A percentile compares a stretch with the other conserved stretches of the same genome.
Evolutionary conservation across 2,113 vertebrate genomes (phyloP).

Genomic region (Nibea coibor): DNA sequence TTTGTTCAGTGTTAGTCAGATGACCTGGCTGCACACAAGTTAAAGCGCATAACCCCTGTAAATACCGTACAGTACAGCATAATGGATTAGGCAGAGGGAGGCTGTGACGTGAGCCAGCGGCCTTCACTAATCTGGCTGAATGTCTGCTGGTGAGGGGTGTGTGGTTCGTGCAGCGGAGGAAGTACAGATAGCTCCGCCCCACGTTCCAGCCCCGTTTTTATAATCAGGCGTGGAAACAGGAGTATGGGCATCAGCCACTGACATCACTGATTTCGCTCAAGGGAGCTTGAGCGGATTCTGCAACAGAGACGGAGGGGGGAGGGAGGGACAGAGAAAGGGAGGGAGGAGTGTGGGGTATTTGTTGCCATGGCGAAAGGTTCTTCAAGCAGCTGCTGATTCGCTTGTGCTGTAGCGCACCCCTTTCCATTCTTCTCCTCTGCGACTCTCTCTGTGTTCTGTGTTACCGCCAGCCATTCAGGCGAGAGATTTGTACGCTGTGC

Average conservation of each 20-base stretch:
- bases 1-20: not conserved
- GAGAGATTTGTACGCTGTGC: slow-evolving; percentile 90
- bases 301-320: slow-evolving; percentile 43
- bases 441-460: slow-evolving; percentile 48
- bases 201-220: slow-evolving; percentile 46
- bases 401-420: slow-evolving; percentile 82
- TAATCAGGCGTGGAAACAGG: slow-evolving; percentile 52
- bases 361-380: slow-evolving; percentile 96
- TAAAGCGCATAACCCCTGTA: slow-evolving; percentile 58
- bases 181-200: slow-evolving; percentile 44
- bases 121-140: slow-evolving; percentile 71
- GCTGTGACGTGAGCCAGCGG: slow-evolving; percentile 69
- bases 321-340: slow-evolving; percentile 63
- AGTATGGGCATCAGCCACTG: slow-evolving; percentile 80
- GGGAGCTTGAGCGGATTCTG: slow-evolving; percentile 89
- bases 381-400: slow-evolving; percentile 98
- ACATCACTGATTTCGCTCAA: slow-evolving; percentile 91
- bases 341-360: slow-evolving; percentile 86
- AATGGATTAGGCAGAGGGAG: slow-evolving; percentile 71
- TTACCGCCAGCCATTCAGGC: slow-evolving; percentile 87
- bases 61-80: slow-evolving; percentile 57
- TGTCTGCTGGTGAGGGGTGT: slow-evolving; percentile 39
- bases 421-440: slow-evolving; percentile 67
- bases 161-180: slow-evolving; percentile 27
- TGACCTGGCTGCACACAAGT: slow-evolving; percentile 55